These are phyloP conservation scores for Caenorhabditis sinica DNA, from an alignment of 2,888 invertebrate genomes.

Conservation along the genomic window DNA sequence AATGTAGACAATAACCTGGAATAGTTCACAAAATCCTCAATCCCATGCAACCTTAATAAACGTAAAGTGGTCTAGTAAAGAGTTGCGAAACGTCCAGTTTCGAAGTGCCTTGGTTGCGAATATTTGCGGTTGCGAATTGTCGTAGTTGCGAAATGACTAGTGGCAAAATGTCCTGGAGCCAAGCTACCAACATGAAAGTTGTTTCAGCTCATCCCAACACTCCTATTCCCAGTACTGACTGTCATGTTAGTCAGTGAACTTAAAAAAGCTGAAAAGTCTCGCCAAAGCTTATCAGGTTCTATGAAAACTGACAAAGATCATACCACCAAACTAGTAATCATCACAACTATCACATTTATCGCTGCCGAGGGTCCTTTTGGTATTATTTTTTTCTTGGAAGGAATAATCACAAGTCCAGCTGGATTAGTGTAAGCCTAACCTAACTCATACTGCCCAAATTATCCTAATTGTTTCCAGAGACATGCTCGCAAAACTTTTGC, in stretches of 20 bases:
- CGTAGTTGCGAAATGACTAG: too few relatives aligned
- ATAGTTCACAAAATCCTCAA: too few relatives aligned
- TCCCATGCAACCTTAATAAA: too few relatives aligned
- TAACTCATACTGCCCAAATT: too few relatives aligned
- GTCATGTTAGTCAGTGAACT: not conserved
- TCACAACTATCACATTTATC: not conserved
- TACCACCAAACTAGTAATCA: slow-evolving; percentile 5
- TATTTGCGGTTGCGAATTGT: too few relatives aligned
- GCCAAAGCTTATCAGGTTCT: not conserved
- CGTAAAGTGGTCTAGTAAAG: too few relatives aligned
- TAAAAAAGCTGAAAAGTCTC: not conserved
- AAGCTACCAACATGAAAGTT: too few relatives aligned
- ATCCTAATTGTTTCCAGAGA: not conserved
- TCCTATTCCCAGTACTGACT: not conserved
- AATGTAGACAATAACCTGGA: too few relatives aligned
- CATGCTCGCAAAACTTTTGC: not conserved
- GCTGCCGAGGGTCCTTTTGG: not conserved
- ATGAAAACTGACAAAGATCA: not conserved
- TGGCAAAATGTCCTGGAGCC: too few relatives aligned
- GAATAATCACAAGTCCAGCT: not conserved
- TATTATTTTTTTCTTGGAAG: not conserved
- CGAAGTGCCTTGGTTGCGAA: too few relatives aligned
- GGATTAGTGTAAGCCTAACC: not conserved
- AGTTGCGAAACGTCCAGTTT: too few relatives aligned
- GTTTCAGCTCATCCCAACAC: slow-evolving; percentile 4